These are phyloP conservation scores for Coracopsis vasa DNA, from an alignment of 2,113 vertebrate genomes.

Conservation along the genomic window DNA sequence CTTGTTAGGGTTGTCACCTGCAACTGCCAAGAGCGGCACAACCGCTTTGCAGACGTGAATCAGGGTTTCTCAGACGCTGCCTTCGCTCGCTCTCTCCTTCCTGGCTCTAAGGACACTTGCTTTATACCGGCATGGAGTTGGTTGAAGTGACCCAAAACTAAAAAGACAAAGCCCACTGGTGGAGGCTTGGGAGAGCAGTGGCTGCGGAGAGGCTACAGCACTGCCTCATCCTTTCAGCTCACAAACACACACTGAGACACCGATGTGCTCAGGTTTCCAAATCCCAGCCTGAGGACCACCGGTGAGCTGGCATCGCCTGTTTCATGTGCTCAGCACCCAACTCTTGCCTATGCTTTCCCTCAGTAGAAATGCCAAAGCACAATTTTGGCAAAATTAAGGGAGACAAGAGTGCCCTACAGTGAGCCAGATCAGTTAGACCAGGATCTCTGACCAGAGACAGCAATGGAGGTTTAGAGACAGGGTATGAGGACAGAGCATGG, in stretches of 20 bases:
- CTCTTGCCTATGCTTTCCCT: accelerated
- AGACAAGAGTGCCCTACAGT: accelerated
- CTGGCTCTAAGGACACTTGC: accelerated
- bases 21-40: conserved; percentile 22
- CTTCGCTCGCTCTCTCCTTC: not conserved
- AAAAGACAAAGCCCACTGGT: not conserved
- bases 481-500: not conserved
- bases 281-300: accelerated
- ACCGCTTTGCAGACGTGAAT: not conserved
- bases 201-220: not conserved
- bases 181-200: not conserved
- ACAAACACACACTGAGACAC: accelerated
- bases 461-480: accelerated
- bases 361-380: not conserved
- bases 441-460: not conserved
- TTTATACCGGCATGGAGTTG: accelerated
- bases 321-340: accelerated
- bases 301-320: accelerated
- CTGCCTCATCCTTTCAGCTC: not conserved
- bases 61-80: accelerated
- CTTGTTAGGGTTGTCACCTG: conserved; percentile 72
- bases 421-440: not conserved
- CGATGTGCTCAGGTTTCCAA: not conserved
- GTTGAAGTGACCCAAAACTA: not conserved
- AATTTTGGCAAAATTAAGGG: not conserved